Percentiles rank a stretch among this genome's conserved stretches.
Conservation (phyloP, 2,797 vertebrate species). For the Enteromius mattozi region DNA sequence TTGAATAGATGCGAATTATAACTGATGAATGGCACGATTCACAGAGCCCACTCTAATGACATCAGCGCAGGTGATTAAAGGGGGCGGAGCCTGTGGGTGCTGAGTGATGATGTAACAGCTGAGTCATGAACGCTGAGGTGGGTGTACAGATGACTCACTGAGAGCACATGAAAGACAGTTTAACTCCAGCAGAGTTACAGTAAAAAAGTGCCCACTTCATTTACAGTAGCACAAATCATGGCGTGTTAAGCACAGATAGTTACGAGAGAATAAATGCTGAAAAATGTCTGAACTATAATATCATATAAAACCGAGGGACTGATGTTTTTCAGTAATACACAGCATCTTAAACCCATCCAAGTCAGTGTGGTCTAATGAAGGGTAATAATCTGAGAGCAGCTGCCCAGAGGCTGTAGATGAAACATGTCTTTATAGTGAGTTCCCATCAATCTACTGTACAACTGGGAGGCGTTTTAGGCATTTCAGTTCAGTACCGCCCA, state of each 20-base stretch:
- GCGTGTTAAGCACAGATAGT: neutral
- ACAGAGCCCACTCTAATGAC: conserved; percentile 41
- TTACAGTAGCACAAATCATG: conserved; percentile 24
- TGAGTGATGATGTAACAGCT: conserved; percentile 52
- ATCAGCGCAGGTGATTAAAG: conserved; percentile 30
- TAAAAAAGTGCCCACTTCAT: conserved; percentile 14
- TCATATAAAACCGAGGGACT: conserved; percentile 15
- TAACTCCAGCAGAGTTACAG: conserved; percentile 31
- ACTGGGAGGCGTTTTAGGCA: conserved; percentile 4
- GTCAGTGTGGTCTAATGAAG: conserved; percentile 35
- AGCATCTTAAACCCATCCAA: conserved; percentile 2
- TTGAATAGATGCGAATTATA: conserved; percentile 18
- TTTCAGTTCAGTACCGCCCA: conserved; percentile 16
- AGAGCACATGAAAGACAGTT: conserved; percentile 17
- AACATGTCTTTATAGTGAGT: neutral
- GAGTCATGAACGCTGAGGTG: conserved; percentile 53
- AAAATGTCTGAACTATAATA: neutral
- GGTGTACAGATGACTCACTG: conserved; percentile 49
- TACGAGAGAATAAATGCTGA: conserved; percentile 1
- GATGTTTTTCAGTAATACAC: conserved; percentile 26
- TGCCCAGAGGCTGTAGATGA: conserved; percentile 49
- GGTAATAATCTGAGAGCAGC: conserved; percentile 25
- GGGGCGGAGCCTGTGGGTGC: conserved; percentile 17
- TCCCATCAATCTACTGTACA: conserved; percentile 6
- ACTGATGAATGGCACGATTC: conserved; percentile 7